Conservation (phyloP, 1,140 invertebrate genomes). For the Anastrepha ludens region DNA sequence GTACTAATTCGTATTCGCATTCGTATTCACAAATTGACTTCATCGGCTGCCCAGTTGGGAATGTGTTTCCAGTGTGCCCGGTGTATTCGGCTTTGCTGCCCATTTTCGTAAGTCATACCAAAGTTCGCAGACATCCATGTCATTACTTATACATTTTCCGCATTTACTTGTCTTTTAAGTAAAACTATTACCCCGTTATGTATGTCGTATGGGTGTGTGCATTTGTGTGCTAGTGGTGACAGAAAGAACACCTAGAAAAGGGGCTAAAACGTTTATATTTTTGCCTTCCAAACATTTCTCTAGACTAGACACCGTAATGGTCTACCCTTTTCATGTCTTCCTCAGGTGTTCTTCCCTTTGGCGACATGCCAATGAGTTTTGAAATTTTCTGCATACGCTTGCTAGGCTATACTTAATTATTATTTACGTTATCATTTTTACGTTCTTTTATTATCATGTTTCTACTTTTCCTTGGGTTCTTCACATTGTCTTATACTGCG, state of each 20-base stretch:
- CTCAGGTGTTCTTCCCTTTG: too few relatives aligned
- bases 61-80: background rate
- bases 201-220: background rate
- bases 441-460: background rate
- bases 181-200: too few relatives aligned
- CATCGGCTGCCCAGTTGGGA: conserved; percentile 38
- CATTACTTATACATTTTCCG: conserved; percentile 25
- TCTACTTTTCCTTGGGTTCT: background rate
- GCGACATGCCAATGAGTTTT: too few relatives aligned
- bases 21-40: conserved; percentile 7
- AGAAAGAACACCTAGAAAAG: background rate
- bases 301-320: background rate
- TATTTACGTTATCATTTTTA: background rate
- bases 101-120: background rate
- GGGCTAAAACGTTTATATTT: conserved; percentile 13
- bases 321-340: too few relatives aligned
- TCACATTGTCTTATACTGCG: background rate
- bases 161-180: background rate
- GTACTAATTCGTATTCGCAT: background rate
- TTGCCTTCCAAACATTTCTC: background rate
- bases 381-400: background rate
- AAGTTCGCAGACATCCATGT: background rate
- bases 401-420: background rate
- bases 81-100: background rate
- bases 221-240: background rate